phyloP scores from a whole-genome alignment of 2,888 invertebrate species.

The Deroplatys truncata region DNA sequence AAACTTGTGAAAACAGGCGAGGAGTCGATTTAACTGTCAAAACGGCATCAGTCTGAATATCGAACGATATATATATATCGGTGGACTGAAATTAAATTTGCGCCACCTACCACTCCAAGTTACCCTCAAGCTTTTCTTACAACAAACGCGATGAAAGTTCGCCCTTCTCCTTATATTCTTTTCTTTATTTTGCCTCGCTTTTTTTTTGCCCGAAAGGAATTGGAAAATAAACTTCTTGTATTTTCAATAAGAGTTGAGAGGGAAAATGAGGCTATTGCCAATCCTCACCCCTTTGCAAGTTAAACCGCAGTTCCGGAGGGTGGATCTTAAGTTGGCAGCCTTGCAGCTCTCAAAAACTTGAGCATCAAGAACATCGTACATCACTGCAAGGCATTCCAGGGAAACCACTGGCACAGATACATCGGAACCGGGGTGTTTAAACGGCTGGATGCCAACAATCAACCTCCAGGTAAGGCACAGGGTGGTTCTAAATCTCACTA shows the following conservation, averaged over 20 bases:
- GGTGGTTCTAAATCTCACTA: too few relatives aligned
- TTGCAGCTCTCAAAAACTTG: background rate
- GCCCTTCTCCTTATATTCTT: background rate
- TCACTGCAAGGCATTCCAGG: background rate
- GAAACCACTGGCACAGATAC: background rate
- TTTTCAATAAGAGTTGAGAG: conserved; percentile 25
- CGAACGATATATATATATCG: background rate
- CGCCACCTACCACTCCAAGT: background rate
- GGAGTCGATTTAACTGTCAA: too few relatives aligned
- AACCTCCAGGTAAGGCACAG: too few relatives aligned
- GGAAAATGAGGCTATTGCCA: conserved; percentile 28
- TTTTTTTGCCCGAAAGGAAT: conserved; percentile 13
- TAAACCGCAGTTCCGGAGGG: background rate
- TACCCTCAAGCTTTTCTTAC: background rate
- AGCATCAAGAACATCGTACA: background rate
- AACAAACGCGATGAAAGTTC: background rate
- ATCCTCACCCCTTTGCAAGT: conserved; percentile 19
- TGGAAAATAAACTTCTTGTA: conserved; percentile 29
- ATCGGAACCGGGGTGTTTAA: background rate
- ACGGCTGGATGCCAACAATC: too few relatives aligned
- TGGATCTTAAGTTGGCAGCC: background rate
- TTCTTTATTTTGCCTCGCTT: background rate
- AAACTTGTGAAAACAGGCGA: too few relatives aligned
- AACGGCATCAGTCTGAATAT: background rate
- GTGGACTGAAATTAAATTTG: background rate